These are phyloP conservation scores for Acrocephalus scirpaceus DNA, from an alignment of 2,797 vertebrate genomes.

Conservation along the genomic window DNA sequence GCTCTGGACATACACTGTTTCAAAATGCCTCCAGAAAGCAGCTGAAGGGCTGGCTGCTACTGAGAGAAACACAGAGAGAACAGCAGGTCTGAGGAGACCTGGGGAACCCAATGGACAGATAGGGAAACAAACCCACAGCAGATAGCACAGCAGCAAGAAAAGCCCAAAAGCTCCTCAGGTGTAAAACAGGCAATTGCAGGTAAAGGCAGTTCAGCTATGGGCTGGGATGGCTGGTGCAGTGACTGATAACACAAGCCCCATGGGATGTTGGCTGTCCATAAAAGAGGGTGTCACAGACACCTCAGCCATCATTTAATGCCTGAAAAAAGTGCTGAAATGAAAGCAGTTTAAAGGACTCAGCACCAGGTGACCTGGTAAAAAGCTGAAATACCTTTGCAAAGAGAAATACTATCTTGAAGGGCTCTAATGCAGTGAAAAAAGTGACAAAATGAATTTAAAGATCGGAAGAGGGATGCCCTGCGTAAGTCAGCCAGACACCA, in stretches of 20 bases:
- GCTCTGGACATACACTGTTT: background rate
- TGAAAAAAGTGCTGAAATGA: background rate
- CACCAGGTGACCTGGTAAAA: background rate
- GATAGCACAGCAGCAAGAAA: fast-evolving
- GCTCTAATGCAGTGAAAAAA: background rate
- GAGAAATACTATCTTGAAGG: conserved; percentile 47
- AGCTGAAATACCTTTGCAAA: background rate
- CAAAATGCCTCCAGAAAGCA: background rate
- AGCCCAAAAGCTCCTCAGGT: fast-evolving
- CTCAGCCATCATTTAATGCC: background rate
- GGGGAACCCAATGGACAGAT: background rate
- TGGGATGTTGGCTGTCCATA: background rate
- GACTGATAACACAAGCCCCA: background rate
- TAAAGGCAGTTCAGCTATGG: background rate
- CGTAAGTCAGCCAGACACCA: fast-evolving
- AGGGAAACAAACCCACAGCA: background rate
- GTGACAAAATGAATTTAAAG: background rate
- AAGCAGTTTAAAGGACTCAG: background rate
- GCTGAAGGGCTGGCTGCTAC: background rate
- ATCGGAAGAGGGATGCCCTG: background rate
- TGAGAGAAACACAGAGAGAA: background rate
- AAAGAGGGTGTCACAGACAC: background rate
- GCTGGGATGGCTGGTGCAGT: background rate
- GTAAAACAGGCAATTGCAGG: fast-evolving
- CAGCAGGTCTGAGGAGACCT: background rate